Percentiles rank a stretch among this genome's conserved stretches.
Evolutionary conservation across 2,113 vertebrate species (phyloP).

Genomic region (Cyprinodon brontotheroides): DNA sequence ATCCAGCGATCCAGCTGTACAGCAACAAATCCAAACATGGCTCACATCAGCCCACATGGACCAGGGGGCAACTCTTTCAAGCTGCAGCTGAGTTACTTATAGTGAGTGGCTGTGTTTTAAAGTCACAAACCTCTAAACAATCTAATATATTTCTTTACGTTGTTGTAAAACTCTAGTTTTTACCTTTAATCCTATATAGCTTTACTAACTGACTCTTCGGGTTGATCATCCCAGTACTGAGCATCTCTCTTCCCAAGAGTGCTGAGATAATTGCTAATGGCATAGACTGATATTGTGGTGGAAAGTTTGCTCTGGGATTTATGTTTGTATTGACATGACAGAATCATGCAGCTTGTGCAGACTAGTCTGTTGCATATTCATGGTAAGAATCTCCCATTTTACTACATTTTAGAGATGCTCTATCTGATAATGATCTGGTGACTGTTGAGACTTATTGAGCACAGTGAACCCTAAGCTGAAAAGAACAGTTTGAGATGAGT

Average conservation of each 20-base stretch:
- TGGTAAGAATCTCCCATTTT: neutral
- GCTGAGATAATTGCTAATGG: neutral
- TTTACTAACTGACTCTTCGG: neutral
- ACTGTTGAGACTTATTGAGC: neutral
- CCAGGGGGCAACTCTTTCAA: neutral
- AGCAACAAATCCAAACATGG: slow-evolving; percentile 4
- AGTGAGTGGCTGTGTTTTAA: slow-evolving; percentile 4
- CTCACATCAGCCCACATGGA: slow-evolving; percentile 9
- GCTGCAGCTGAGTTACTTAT: slow-evolving; percentile 2
- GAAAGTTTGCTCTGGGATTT: neutral
- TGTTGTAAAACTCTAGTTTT: neutral
- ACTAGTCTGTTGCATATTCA: neutral
- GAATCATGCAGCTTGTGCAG: neutral
- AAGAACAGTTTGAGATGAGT: no score
- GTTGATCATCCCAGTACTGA: neutral
- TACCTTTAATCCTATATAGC: neutral
- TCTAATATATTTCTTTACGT: neutral
- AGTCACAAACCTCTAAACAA: neutral
- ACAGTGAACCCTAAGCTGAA: neutral
- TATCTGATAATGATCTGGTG: neutral
- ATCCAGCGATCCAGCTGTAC: slow-evolving; percentile 10
- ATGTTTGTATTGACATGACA: neutral
- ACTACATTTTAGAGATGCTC: neutral
- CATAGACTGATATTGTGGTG: neutral
- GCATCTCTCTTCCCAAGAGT: neutral